phyloP scores from a whole-genome alignment of 2,888 invertebrate species.

The Microplitis deprimator region DNA sequence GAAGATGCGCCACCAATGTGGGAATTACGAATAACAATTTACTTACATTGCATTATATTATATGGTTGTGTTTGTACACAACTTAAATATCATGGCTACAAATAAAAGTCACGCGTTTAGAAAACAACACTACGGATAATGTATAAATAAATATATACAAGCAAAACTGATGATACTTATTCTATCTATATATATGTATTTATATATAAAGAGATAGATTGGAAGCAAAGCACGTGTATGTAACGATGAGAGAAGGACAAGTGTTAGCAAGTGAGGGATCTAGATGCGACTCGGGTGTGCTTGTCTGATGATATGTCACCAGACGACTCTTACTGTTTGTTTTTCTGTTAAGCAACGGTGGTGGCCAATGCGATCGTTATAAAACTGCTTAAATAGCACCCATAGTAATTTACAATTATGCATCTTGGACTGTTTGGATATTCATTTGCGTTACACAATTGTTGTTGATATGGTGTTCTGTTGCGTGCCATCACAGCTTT shows the following conservation, averaged over 20 bases:
- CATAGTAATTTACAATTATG: conserved; percentile 34
- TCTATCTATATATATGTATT: not conserved
- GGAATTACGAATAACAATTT: conserved; percentile 12
- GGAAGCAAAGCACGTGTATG: conserved; percentile 58
- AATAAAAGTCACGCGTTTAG: conserved; percentile 26
- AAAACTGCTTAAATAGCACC: conserved; percentile 61
- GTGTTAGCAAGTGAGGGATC: conserved; percentile 50
- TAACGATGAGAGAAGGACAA: conserved; percentile 10
- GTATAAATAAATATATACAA: no score
- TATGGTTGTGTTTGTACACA: not conserved
- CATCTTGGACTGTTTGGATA: not conserved
- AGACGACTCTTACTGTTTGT: conserved; percentile 53
- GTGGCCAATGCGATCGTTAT: conserved; percentile 56
- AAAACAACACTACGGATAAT: not conserved
- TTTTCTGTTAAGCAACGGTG: conserved; percentile 36
- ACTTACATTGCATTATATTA: not conserved
- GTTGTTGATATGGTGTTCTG: not conserved
- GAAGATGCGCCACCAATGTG: conserved; percentile 35
- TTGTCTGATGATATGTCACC: conserved; percentile 1
- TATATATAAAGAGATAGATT: conserved; percentile 28
- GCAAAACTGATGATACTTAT: no score
- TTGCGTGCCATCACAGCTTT: conserved; percentile 55
- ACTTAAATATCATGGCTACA: conserved; percentile 23
- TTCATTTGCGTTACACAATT: conserved; percentile 48
- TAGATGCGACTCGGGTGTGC: conserved; percentile 60